Evolutionary conservation across 2,797 vertebrate species (phyloP), one percentile per base, ranked within the genome.

Genomic region (Hippoglossus hippoglossus): DNA sequence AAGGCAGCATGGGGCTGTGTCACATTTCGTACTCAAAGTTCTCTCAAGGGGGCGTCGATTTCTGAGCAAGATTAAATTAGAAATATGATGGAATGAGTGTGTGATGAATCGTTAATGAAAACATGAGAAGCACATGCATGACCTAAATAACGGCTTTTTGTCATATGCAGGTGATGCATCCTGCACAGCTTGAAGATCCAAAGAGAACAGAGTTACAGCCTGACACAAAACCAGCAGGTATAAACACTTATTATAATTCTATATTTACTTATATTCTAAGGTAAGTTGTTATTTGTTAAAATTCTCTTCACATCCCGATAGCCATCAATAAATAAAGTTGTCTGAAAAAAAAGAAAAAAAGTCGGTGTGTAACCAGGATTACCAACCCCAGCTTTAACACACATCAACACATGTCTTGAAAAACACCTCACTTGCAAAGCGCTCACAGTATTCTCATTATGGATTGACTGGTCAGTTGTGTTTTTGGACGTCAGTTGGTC

Each of bases 151-250:
- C 15, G 21, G 11, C 11, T 60, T 67, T 65, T 22, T 73, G 21
- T 61, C 9, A 6, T 47, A 19, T 21, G 4, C 26, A 97, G 96
- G 95, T 95, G 70, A 95, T 95, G 90, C 93, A 87, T 52, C 87
- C 94, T 31, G 87, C 93, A 18, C 89, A 90, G 53, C 91, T 95
- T 2, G 95, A 96, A 86, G 91, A 62, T 41, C 61, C 52, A 31
- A 10, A 21, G 3, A 24, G 9, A 31, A 31, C 62, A 11, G 66
- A 66, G 8, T 0, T 52, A 3, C 44, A 54, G 0, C 8, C 15
- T 21, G 76, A 78, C 1, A 15, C n/a, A 39, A 34, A 47, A 25
- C 54, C 1, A 18, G 16, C 10, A 83, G 82, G 84, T 89, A 77
- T 12, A 12, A 81, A 0, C 46, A 84, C 21, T 79, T 34, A 58